phyloP scores from a whole-genome alignment of 2,797 vertebrate species.

The Poecile montanus region DNA sequence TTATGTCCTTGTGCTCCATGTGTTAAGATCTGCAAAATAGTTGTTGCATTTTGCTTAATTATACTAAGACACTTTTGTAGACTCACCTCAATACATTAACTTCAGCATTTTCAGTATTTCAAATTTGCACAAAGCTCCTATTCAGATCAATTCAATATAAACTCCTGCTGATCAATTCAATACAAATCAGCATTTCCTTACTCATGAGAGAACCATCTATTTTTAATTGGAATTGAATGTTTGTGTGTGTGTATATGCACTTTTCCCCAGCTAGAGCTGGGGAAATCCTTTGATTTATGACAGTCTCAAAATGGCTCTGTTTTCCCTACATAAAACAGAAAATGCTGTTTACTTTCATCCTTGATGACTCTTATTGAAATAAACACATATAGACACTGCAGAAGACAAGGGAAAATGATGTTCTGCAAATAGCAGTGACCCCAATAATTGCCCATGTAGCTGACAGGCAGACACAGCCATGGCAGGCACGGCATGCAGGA shows the following conservation, averaged over 20 bases:
- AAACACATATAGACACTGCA: not conserved
- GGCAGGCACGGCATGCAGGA: not conserved
- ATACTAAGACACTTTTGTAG: not conserved
- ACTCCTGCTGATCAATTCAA: not conserved
- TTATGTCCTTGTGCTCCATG: not conserved
- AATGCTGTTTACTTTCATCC: not conserved
- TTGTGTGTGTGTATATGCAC: not conserved
- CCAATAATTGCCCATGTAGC: not conserved
- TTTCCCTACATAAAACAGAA: not conserved
- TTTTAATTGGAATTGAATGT: not conserved
- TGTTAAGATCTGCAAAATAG: not conserved
- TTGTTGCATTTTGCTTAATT: not conserved
- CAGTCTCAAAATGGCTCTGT: not conserved
- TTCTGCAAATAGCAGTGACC: not conserved
- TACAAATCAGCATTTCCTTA: not conserved
- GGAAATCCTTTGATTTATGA: not conserved
- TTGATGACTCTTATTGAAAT: not conserved
- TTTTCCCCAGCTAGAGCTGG: not conserved
- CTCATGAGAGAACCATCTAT: fast-evolving
- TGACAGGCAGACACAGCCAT: not conserved
- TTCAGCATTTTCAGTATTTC: not conserved
- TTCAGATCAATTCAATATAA: not conserved
- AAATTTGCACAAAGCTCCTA: not conserved
- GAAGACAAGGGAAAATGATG: not conserved
- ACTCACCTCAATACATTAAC: not conserved